These are phyloP conservation scores for Galeruca laticollis DNA, from an alignment of 2,888 invertebrate genomes.

Conservation along the genomic window DNA sequence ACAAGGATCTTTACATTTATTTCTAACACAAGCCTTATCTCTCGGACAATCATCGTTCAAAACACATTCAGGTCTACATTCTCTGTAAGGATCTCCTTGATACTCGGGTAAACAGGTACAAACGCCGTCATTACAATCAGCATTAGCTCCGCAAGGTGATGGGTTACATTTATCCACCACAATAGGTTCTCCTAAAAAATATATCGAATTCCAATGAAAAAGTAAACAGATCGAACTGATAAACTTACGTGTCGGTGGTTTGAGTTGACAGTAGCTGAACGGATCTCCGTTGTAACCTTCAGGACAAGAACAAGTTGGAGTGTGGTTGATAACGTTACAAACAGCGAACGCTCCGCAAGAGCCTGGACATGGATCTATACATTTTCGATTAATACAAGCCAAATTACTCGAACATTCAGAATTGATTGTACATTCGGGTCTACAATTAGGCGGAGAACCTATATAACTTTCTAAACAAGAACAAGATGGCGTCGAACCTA, in stretches of 20 bases:
- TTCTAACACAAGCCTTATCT: constrained; percentile 77
- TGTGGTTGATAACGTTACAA: constrained; percentile 76
- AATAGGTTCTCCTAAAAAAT: constrained; percentile 52
- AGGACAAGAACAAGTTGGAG: constrained; percentile 76
- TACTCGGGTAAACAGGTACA: constrained; percentile 77
- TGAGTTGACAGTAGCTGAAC: constrained; percentile 65
- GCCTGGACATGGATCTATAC: constrained; percentile 75
- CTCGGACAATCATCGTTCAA: constrained; percentile 77
- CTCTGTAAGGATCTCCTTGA: constrained; percentile 77
- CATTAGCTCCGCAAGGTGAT: constrained; percentile 80
- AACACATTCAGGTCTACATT: constrained; percentile 79
- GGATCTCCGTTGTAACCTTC: constrained; percentile 75
- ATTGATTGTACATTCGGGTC: constrained; percentile 71
- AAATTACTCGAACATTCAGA: constrained; percentile 69
- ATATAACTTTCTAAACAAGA: constrained; percentile 69
- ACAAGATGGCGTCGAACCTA: constrained; percentile 69
- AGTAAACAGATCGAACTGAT: neutral
- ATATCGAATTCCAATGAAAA: no score
- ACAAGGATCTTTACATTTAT: constrained; percentile 80
- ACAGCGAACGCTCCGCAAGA: constrained; percentile 74
- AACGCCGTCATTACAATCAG: constrained; percentile 76
- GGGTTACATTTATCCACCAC: constrained; percentile 75
- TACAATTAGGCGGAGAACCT: constrained; percentile 70
- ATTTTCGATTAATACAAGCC: constrained; percentile 71
- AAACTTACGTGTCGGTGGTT: constrained; percentile 59